Conservation (phyloP, 2,888 invertebrate genomes). For the Lissocephala sabroskyi region DNA sequence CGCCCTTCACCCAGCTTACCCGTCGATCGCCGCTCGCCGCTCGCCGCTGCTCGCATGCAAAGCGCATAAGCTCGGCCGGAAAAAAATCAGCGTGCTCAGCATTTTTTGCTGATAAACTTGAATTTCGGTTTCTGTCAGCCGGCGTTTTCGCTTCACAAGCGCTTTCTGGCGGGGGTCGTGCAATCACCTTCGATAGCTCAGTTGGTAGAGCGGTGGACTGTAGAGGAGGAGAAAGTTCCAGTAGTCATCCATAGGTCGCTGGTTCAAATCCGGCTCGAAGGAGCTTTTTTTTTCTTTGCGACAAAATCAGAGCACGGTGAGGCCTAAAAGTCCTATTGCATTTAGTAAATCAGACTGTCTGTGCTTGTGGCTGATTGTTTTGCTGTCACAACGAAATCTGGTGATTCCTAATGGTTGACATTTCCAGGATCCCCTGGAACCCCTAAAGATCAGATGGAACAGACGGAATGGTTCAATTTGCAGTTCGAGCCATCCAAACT, state of each 20-base stretch:
- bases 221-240: conserved; percentile 28
- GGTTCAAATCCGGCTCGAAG: conserved; percentile 70
- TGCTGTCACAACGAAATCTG: too few species aligned
- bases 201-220: conserved; percentile 71
- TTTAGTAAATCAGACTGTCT: too few species aligned
- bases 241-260: conserved; percentile 68
- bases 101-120: conserved; percentile 14
- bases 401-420: too few species aligned
- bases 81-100: not conserved
- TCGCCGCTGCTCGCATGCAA: too few species aligned
- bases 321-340: too few species aligned
- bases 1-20: conserved; percentile 17
- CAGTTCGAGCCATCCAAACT: too few species aligned
- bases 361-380: too few species aligned
- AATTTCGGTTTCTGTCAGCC: not conserved
- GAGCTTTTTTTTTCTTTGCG: conserved; percentile 37
- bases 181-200: conserved; percentile 68
- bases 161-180: conserved; percentile 8
- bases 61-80: conserved; percentile 9
- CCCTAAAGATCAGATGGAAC: too few species aligned
- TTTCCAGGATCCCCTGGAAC: too few species aligned
- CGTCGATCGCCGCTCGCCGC: too few species aligned
- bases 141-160: conserved; percentile 14
- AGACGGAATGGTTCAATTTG: too few species aligned
- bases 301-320: too few species aligned